phyloP scores from a whole-genome alignment of 2,113 vertebrate genomes.

The Helogale parvula region DNA sequence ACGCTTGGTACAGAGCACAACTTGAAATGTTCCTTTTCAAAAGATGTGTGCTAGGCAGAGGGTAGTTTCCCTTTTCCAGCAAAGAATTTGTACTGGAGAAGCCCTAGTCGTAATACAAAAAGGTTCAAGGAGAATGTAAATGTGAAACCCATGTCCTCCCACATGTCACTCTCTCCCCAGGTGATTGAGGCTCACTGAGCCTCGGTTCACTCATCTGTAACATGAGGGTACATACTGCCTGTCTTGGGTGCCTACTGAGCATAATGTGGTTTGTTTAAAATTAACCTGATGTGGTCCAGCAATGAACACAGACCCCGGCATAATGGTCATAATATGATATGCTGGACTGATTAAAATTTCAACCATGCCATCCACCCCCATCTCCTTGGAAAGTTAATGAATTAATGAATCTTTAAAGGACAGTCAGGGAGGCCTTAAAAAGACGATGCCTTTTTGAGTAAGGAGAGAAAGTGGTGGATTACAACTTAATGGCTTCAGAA shows the following conservation, averaged over 20 bases:
- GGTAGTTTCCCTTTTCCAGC: slow-evolving; percentile 58
- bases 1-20: background rate
- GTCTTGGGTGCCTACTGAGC: background rate
- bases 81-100: slow-evolving; percentile 71
- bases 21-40: slow-evolving; percentile 50
- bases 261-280: slow-evolving; percentile 85
- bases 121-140: slow-evolving; percentile 79
- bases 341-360: slow-evolving; percentile 88
- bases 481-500: slow-evolving; percentile 92
- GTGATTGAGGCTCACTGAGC: background rate
- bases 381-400: slow-evolving; percentile 92
- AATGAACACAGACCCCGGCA: slow-evolving; percentile 82
- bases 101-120: slow-evolving; percentile 64
- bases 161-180: background rate
- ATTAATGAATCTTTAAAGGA: slow-evolving; percentile 93
- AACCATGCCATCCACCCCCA: slow-evolving; percentile 82
- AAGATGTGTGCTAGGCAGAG: slow-evolving; percentile 41
- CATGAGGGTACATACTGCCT: background rate
- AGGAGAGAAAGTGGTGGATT: slow-evolving; percentile 90
- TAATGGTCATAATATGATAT: slow-evolving; percentile 85
- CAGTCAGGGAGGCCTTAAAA: slow-evolving; percentile 87
- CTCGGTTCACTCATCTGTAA: background rate
- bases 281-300: slow-evolving; percentile 82
- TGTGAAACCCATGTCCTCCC: slow-evolving; percentile 78
- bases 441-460: slow-evolving; percentile 87